Base-by-base conservation (phyloP, 2,888 invertebrate genomes). In the Griposia aprilina region DNA sequence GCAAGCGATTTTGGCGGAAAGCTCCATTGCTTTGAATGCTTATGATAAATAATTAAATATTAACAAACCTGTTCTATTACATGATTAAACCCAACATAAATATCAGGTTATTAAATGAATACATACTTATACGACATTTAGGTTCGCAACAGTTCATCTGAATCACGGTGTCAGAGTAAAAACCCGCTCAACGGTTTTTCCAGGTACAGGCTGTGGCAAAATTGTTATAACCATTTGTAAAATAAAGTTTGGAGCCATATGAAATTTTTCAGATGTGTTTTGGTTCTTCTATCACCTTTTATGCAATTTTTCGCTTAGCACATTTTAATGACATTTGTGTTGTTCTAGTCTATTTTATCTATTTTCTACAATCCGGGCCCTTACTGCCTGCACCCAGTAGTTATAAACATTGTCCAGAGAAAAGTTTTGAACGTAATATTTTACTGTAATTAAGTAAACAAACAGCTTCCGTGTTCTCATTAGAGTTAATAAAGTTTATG, bases 151-250 rank as follows among this genome's bases (percentile, higher is more conserved):
- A 88, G 85, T 88, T 86, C 85, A 88, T 88, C 88, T 91, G 90
- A 92, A 90, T 93, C 91, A 90, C 83, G 68, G 74, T 65, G 75
- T 76, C 74, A 75, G 77, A 89, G 92, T 91, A 92, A 92, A 92
- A 93, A 92, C 92, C 92, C 92, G 84, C 84, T 85, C 80, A 88
- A 80, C 87, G 92, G 92, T 90, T 92, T 93, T 91, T 87, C 92
- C 91, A 85, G 83, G 78, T 89, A 80, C 82, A 78, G 67, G 66
- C 81, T 73, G 70, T 74, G 52, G 81, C 80, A 74, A 79, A 82
- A 36, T 62, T 76, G 83, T 81, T 88, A 84, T 80, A 77, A 74
- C 65, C 74, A 75, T 73, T 76, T 80, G 73, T 83, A 79, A 70
- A 77, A 63, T 70, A 74, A 74, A 26, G 66, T 69, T 86, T 78